Evolutionary conservation across 2,113 vertebrate genomes (phyloP), one percentile per base, ranked within the genome.

Genomic region (Asarcornis scutulata): DNA sequence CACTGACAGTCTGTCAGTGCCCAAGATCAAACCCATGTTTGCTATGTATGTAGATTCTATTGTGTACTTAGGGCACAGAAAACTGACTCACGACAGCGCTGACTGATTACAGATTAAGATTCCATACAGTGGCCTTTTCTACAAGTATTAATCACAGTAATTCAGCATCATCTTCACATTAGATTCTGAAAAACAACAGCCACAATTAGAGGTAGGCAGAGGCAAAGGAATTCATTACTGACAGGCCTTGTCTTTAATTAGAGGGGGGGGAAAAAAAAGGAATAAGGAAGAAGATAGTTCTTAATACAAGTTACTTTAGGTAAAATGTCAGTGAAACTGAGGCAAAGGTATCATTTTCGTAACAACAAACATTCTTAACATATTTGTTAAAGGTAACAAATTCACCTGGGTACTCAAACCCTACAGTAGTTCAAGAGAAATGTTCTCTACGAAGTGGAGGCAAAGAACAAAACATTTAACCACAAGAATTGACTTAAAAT

Each of bases 301-400:
- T 64, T 91, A 86, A 68, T 14, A 52, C 7, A 32, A 36, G 58
- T 56, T 80, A 81, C 13, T 44, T 76, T 16, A 1, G 2, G 29
- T 46, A 74, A 88, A 78, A 7, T 34, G 73, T 2, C 9, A 25
- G 18, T 17, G 10, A 59, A 71, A 67, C 66, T 6, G 69, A 0
- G 0, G 76, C 60, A 86, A 81, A 36, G 2, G 0, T 40, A 7
- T 9, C 0, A 1, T 40, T 92, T 42, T 77, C 53, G 5, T 55
- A 77, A 59, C 8, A 89, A 36, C 8, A 38, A 71, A 76, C 12
- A 23, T 38, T 62, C 76, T 59, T 48, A 86, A 52, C 5, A 15
- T 21, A 52, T 52, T 56, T 63, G 66, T 68, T 50, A 60, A 63
- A 87, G 52, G 38, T 20, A 27, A 32, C 2, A 12, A 91, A 83